Evolutionary conservation across 2,888 invertebrate species (phyloP), one percentile per base, ranked within the genome.

Genomic region (Eilema depressum): DNA sequence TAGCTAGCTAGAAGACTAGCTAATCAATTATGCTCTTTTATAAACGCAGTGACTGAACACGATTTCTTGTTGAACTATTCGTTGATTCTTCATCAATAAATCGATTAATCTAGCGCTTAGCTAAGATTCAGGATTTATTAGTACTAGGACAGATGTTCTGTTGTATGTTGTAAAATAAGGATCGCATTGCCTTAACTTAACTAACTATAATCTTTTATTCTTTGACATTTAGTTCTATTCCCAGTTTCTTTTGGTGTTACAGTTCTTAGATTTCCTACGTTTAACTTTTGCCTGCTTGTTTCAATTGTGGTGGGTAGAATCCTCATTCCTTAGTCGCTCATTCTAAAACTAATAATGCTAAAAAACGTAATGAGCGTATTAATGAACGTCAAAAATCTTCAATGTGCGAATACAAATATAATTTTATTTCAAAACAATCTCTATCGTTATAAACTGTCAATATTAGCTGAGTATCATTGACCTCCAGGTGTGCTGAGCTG

Each of bases 401-500:
- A 41, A 17, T 41, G 0, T 17, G 4, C 8, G 8, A n/a, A n/a
- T n/a, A 7, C 37, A 14, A 20, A n/a, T 20, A n/a, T 20, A 20
- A 5, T 20, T 25, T 8, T 25, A 26, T 47, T 28, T 47, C 25
- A 10, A 11, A n/a, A n/a, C 12, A 53, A 53, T 53, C 20, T 53
- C 53, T 25, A 30, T 30, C 28, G 53, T 53, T 53, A 65, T 61
- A 47, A 60, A 69, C n/a, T 78, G 68, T 80, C 75, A 81, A 79
- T 78, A 83, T 79, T 76, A 78, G 70, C 66, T 70, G 68, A 77
- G 75, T 80, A 80, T 69, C 75, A 68, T 79, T 85, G 83, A 81
- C 81, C 81, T 83, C 83, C 85, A 85, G 84, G 83, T 84, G 86
- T 80, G 63, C 30, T 53, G 47, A 70, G 63, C 30, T 53, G 47